Base-by-base conservation (phyloP, 1,140 invertebrate genomes). In the Sycophaga agraensis region DNA sequence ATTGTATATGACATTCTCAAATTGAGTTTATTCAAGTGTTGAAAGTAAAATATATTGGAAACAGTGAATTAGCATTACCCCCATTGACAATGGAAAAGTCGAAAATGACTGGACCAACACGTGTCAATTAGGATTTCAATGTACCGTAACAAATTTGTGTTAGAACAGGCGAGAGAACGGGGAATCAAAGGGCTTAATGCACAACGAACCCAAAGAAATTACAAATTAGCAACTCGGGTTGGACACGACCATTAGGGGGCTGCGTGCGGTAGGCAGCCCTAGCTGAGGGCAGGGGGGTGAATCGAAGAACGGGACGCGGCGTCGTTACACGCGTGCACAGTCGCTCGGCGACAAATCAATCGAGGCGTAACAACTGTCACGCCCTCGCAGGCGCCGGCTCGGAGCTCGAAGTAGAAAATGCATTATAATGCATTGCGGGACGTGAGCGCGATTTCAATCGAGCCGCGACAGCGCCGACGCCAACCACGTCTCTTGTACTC, bases 371-470 rank as follows among this genome's bases (percentile, higher is more conserved):
- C 66, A 68, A 69, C 69, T 66, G 67, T 68, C 67, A 70, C 67
- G 59, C 40, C 24, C 31, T 11, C 28, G 28, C 28, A 4, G 5
- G 28, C 28, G 28, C 28, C 28, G 5, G 24, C 39, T 24, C 45
- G 8, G 43, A 55, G 62, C 59, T n/a, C n/a, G 46, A 63, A 64
- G 65, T 66, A 67, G 68, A 71, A 70, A 70, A 71, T 70, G 65
- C 68, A 70, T 71, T 71, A 71, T 70, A 71, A 71, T 69, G 68
- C 68, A 68, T 65, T 43, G 56, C 63, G 60, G 66, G 63, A 70
- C 67, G 70, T 66, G 70, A 53, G 56, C 64, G 67, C 60, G 67
- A 69, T 71, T 69, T 68, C 69, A 69, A 71, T 70, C 66, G 69
- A 64, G 53, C 59, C 16, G 1, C 28, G 34, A n/a, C 55, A 2